Base-by-base conservation (phyloP, 2,888 invertebrate genomes). In the Eutolmus rufibarbis region DNA sequence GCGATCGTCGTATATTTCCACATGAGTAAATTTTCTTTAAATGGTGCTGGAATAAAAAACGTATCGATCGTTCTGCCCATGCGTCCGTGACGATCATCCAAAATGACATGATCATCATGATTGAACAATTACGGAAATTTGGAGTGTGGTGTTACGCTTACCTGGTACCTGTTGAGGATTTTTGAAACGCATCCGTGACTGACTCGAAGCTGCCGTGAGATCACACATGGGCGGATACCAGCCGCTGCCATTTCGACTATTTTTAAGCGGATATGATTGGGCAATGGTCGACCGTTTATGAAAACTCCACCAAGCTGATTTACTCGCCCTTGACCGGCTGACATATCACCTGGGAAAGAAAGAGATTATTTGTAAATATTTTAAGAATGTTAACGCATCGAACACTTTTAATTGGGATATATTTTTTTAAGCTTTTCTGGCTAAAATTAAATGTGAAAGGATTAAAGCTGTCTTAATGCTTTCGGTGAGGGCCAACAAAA, bases 111-210 rank as follows among this genome's bases (percentile, higher is more conserved):
- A 74, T 85, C 85, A 51, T 46, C 85, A 85, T 85, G 85, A 85
- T 85, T 74, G 43, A 85, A 74, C 85, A 85, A 85, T 85, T 46
- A 84, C 37, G 8, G 14, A 28, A 51, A 66, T 28, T 66, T 66
- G 4, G 12, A 23, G 19, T 78, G 43, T 19, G 40, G 40, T 43
- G 46, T 56, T 81, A 57, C 23, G 74, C 46, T 87, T 89, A 89
- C 97, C 94, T 98, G 97, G 93, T 97, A 98, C 90, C 98, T 95
- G 92, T 98, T 98, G 89, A 99, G 94, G 90, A 99, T 99, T 93
- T 99, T 99, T 90, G 98, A 98, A 88, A 99, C 99, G 93, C 98
- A 99, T 79, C 99, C 99, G 91, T 99, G 99, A 0, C 97, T 98
- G 74, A 99, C 98, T 66, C 98, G 94, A 43, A 99, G 94, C 92